Base-by-base conservation (phyloP, 53 echinoderm and acorn worm genomes). In the Holothuria scabra region DNA sequence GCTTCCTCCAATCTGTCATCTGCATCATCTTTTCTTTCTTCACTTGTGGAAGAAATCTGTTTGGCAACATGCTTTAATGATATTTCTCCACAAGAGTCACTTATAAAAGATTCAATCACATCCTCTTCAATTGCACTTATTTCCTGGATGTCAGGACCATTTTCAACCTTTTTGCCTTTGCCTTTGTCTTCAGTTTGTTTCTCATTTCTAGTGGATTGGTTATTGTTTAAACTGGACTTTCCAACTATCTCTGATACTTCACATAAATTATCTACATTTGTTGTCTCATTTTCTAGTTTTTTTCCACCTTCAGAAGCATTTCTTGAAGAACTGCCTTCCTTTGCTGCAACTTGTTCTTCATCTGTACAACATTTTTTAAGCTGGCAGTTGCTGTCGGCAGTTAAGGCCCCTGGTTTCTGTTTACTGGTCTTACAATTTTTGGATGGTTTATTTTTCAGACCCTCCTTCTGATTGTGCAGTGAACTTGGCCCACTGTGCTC, bases 41-140 rank as follows among this genome's bases (percentile, higher is more conserved):
- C 70, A 22, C 3, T n/a, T 1, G 4, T 70, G 32, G 4, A 0
- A 13, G 70, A 52, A 18, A 79, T 79, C 37, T 56, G 30, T 20
- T 56, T 56, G 55, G 79, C 79, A 57, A 79, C 59, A 29, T 79
- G 59, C 16, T 79, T 56, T 33, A 79, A 79, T 34, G 79, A 24
- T 31, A 79, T 59, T 18, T 58, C 57, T 31, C 24, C 58, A 57
- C 59, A 59, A 59, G 59, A 10, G 18, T n/a, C 32, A 65, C 28
- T 65, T 28, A 10, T 23, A 65, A 41, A 41, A 8, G 41, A 41
- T 8, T 41, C 41, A 41, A 41, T 3, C 35, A 48, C 48, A 12
- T 8, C 4, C 1, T 48, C 48, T 48, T 10, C 12, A 3, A 10
- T 52, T 52, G 18, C 14, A 3, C 18, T 52, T 3, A 18, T 18